Evolutionary conservation across 2,888 invertebrate genomes (phyloP).

Genomic region (Nemoura dubitans): DNA sequence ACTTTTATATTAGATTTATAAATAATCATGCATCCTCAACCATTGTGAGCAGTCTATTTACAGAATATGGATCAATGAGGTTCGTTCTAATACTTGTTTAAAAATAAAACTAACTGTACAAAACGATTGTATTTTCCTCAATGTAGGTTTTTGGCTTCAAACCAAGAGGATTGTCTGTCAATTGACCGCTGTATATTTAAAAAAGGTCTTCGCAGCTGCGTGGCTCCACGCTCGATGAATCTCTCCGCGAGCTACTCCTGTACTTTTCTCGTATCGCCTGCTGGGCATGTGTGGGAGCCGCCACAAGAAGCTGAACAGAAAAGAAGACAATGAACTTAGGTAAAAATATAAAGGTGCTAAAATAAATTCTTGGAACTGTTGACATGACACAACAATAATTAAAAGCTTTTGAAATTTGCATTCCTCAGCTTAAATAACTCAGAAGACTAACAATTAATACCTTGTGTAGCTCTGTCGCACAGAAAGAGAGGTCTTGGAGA

Average conservation of each 20-base stretch:
- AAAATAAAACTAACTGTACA: not conserved
- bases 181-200: not conserved
- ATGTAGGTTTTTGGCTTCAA: not conserved
- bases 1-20: not conserved
- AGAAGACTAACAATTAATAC: too few species aligned
- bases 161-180: not conserved
- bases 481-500: conserved; percentile 70
- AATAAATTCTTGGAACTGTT: too few species aligned
- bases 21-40: not conserved
- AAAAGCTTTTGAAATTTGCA: too few species aligned
- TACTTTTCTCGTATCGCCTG: conserved; percentile 92
- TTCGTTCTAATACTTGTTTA: not conserved
- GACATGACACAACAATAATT: too few species aligned
- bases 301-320: conserved; percentile 62
- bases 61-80: not conserved
- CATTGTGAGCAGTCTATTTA: not conserved
- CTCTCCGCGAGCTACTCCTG: conserved; percentile 60
- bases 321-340: not conserved
- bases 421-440: too few species aligned
- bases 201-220: not conserved
- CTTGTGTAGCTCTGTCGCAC: conserved; percentile 73
- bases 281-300: conserved; percentile 74
- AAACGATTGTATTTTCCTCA: not conserved
- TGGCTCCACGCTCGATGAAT: not conserved
- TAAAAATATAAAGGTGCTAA: too few species aligned